phyloP scores from a whole-genome alignment of 2,888 invertebrate species.

The Phanerotoma sp. region DNA sequence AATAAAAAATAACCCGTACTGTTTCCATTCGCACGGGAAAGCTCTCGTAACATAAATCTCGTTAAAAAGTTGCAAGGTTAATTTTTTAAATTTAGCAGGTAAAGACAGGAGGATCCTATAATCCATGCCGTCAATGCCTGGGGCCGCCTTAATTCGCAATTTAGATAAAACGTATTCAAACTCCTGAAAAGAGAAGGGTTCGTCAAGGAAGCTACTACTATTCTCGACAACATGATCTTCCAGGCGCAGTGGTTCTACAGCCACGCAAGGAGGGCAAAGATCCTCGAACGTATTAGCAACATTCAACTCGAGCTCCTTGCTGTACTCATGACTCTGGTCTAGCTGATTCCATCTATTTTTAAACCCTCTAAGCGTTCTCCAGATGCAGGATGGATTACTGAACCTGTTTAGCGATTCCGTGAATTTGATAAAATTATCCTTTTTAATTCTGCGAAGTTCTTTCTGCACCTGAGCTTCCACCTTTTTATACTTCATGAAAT shows the following conservation, averaged over 20 bases:
- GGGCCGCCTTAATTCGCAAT: not conserved
- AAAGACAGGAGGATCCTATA: conserved; percentile 1
- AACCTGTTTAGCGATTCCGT: conserved; percentile 6
- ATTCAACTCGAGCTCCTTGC: not conserved
- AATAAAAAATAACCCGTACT: conserved; percentile 14
- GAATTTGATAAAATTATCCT: conserved; percentile 8
- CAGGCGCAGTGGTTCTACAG: not conserved
- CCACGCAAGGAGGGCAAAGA: conserved; percentile 7
- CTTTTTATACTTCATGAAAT: no score
- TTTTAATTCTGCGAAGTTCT: conserved; percentile 17
- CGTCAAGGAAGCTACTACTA: not conserved
- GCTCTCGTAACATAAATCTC: not conserved
- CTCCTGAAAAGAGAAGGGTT: not conserved
- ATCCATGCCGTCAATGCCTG: conserved; percentile 10
- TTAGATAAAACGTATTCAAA: conserved; percentile 2
- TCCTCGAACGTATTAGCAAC: not conserved
- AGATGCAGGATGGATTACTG: conserved; percentile 9
- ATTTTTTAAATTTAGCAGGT: not conserved
- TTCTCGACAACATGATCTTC: not conserved
- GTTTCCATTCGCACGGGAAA: conserved; percentile 12
- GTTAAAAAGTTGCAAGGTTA: not conserved
- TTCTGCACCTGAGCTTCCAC: no score
- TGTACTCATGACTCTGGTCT: not conserved
- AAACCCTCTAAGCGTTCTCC: conserved; percentile 16
- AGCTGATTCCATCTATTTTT: conserved; percentile 8